These are phyloP conservation scores for Sinopyrophorus schimmeli DNA, from an alignment of 2,888 invertebrate genomes.

Conservation along the genomic window DNA sequence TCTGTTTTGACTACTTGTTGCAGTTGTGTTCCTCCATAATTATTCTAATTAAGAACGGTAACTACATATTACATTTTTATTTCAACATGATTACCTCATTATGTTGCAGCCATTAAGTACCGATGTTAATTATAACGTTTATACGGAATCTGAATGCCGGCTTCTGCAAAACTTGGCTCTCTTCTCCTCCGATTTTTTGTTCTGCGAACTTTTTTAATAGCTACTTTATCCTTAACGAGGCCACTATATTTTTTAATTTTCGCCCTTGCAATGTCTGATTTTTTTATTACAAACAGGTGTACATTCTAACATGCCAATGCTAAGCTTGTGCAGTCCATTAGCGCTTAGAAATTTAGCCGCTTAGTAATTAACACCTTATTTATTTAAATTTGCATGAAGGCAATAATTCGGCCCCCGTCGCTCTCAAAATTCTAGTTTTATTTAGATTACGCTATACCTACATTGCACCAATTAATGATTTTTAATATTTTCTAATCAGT, in stretches of 20 bases:
- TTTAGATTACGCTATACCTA: too few species aligned
- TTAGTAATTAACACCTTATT: too few species aligned
- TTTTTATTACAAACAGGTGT: conserved; percentile 12
- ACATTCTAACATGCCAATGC: not conserved
- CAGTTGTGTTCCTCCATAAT: conserved; percentile 12
- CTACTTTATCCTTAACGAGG: conserved; percentile 6
- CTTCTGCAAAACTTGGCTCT: not conserved
- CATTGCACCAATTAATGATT: too few species aligned
- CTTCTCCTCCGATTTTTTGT: conserved; percentile 1
- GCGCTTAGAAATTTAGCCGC: conserved; percentile 2
- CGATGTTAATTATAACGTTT: conserved; percentile 9
- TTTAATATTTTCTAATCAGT: too few species aligned
- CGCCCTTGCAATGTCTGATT: too few species aligned
- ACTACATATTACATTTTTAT: conserved; percentile 14
- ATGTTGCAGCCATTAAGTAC: conserved; percentile 3
- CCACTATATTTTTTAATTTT: not conserved
- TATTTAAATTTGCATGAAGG: too few species aligned
- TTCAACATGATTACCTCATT: conserved; percentile 14
- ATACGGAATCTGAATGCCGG: conserved; percentile 1
- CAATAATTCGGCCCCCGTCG: too few species aligned
- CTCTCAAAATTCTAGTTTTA: too few species aligned
- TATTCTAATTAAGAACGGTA: conserved; percentile 14
- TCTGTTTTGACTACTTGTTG: conserved; percentile 11
- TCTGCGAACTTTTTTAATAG: not conserved
- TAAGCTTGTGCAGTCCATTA: conserved; percentile 2